A percentile compares a stretch with the other conserved stretches of the same genome.
Conservation (phyloP, 2,113 vertebrate species). For the Clarias macrocephalus region DNA sequence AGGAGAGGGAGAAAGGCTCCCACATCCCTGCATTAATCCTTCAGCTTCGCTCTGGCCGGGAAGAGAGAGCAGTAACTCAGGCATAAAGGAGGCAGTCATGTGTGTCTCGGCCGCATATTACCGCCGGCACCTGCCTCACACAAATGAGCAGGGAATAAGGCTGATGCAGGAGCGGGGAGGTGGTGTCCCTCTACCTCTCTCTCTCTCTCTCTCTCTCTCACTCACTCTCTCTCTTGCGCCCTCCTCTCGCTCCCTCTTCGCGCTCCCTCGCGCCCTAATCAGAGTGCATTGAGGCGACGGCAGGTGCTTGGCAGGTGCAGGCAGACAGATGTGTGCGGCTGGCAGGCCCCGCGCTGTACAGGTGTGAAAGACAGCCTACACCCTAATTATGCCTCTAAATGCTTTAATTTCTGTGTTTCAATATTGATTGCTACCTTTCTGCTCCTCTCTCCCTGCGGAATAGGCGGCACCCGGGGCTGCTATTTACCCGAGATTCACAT, state of each 20-base stretch:
- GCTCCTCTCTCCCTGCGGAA: conserved; percentile 67
- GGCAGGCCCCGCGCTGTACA: conserved; percentile 89
- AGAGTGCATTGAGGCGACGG: conserved; percentile 95
- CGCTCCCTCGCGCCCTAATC: conserved; percentile 95
- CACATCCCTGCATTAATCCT: conserved; percentile 68
- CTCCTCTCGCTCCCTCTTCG: conserved; percentile 23
- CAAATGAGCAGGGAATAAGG: conserved; percentile 29
- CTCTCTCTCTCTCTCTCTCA: neutral
- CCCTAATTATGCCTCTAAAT: conserved; percentile 97
- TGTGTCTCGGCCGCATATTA: conserved; percentile 86
- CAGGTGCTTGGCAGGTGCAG: conserved; percentile 99
- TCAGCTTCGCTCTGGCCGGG: conserved; percentile 37
- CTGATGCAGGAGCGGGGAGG: conserved; percentile 24
- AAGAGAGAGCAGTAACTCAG: conserved; percentile 66
- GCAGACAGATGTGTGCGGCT: conserved; percentile 91
- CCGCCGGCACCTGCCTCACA: conserved; percentile 87
- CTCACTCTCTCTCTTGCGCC: neutral
- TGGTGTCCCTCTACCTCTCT: conserved; percentile 1
- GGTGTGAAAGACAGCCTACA: conserved; percentile 94
- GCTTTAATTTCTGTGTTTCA: conserved; percentile 93
- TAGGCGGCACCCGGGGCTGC: conserved; percentile 37
- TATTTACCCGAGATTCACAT: conserved; percentile 36
- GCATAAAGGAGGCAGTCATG: conserved; percentile 97
- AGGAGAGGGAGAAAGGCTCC: conserved; percentile 35
- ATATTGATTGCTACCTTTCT: conserved; percentile 93